Evolutionary conservation across 2,888 invertebrate species (phyloP).

Genomic region (Caenorhabditis panamensis): DNA sequence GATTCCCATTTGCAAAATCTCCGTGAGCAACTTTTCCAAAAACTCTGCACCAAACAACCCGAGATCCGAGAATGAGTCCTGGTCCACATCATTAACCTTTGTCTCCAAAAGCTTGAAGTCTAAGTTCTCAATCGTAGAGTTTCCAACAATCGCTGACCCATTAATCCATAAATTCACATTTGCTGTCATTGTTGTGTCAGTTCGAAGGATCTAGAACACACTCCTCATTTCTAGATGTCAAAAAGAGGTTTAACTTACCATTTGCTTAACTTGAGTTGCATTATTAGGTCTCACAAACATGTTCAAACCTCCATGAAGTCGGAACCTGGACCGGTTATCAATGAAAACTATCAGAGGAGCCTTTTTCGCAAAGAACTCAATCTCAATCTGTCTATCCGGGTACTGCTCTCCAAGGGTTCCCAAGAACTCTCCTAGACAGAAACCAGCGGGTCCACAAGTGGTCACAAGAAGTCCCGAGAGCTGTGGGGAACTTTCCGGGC

Average conservation of each 20-base stretch:
- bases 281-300: constrained; percentile 77
- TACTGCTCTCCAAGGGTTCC: constrained; percentile 79
- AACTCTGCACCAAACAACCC: constrained; percentile 81
- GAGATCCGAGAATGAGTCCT: constrained; percentile 78
- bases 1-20: constrained; percentile 80
- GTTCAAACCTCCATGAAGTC: constrained; percentile 79
- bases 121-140: constrained; percentile 80
- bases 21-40: constrained; percentile 79
- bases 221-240: no score
- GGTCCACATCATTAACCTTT: constrained; percentile 78
- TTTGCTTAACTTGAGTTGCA: constrained; percentile 69
- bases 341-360: constrained; percentile 80
- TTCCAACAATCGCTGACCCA: constrained; percentile 75
- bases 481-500: constrained; percentile 73
- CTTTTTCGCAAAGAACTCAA: constrained; percentile 69
- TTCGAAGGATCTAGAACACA: constrained; percentile 68
- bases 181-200: constrained; percentile 80
- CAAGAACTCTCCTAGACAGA: constrained; percentile 80
- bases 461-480: constrained; percentile 77
- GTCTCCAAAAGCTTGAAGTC: constrained; percentile 75
- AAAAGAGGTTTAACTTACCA: constrained; percentile 58
- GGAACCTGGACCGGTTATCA: constrained; percentile 78
- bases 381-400: constrained; percentile 76
- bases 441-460: constrained; percentile 75
- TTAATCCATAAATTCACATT: constrained; percentile 79